Conservation (phyloP, 2,113 vertebrate genomes). For the Calyptommatus sinebrachiatus region DNA sequence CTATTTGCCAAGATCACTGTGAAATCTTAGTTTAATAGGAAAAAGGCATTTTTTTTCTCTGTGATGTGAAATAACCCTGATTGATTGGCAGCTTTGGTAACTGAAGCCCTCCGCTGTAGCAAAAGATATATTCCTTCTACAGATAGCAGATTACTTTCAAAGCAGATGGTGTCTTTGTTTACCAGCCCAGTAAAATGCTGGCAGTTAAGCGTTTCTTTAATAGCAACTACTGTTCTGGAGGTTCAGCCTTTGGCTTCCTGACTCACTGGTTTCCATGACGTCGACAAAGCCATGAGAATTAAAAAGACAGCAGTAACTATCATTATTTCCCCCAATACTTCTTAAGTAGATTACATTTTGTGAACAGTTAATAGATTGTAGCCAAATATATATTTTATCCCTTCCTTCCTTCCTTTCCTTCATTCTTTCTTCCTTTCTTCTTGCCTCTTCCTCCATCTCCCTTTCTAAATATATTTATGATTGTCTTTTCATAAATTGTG, state of each 20-base stretch:
- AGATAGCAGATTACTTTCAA: slow-evolving; percentile 15
- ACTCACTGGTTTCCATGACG: slow-evolving; percentile 8
- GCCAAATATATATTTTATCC: too few species aligned
- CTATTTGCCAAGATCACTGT: neutral
- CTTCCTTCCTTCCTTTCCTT: too few species aligned
- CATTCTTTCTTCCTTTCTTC: too few species aligned
- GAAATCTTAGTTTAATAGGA: neutral
- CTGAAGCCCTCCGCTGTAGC: slow-evolving; percentile 1
- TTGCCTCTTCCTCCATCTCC: too few species aligned
- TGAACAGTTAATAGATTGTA: neutral
- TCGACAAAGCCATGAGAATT: slow-evolving; percentile 1
- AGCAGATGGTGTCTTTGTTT: slow-evolving; percentile 11
- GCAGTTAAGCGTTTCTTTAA: slow-evolving; percentile 14
- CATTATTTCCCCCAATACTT: neutral
- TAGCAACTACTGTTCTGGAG: neutral
- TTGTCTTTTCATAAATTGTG: too few species aligned
- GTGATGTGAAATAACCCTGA: neutral
- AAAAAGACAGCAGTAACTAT: neutral
- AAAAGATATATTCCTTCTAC: slow-evolving; percentile 5
- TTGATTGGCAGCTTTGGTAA: neutral
- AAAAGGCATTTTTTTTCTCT: neutral
- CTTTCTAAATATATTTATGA: too few species aligned
- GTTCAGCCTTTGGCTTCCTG: slow-evolving; percentile 8
- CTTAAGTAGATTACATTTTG: slow-evolving; percentile 1
- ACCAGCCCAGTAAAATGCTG: slow-evolving; percentile 3